Evolutionary conservation across 2,797 vertebrate genomes (phyloP).

Genomic region (Lepidocolaptes lacrymiger): DNA sequence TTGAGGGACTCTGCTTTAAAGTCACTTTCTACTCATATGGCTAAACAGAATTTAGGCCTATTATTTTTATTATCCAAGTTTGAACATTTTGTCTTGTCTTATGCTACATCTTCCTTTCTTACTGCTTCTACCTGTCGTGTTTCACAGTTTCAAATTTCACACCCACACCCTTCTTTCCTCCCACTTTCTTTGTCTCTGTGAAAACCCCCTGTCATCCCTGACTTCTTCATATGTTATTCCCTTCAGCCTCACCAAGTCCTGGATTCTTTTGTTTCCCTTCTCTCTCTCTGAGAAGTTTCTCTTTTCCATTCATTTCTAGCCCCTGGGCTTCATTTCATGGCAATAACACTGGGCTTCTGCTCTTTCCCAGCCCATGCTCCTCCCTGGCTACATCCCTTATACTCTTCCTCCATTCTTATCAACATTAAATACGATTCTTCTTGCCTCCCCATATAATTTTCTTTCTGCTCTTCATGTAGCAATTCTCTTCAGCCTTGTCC

Average conservation of each 20-base stretch:
- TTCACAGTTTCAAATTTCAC: slow-evolving; percentile 27
- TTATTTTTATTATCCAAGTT: neutral
- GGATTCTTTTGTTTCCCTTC: neutral
- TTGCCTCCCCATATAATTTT: neutral
- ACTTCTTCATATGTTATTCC: neutral
- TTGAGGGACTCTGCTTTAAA: neutral
- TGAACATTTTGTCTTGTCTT: slow-evolving; percentile 5
- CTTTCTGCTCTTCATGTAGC: neutral
- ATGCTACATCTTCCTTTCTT: neutral
- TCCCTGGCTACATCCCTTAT: neutral
- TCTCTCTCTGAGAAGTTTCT: neutral
- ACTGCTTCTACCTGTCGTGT: slow-evolving; percentile 24
- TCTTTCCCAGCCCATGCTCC: neutral
- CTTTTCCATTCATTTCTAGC: neutral
- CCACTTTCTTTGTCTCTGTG: slow-evolving; percentile 44
- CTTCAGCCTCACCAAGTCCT: neutral
- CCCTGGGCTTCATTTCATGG: neutral
- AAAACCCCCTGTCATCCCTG: neutral
- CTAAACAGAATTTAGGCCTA: neutral
- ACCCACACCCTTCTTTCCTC: slow-evolving; percentile 49
- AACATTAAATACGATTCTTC: neutral
- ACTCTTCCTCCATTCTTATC: neutral
- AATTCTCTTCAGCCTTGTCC: neutral
- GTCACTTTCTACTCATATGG: neutral
- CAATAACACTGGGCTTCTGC: neutral